Conservation (phyloP, 1,140 invertebrate genomes). For the Campoletis sonorensis region DNA sequence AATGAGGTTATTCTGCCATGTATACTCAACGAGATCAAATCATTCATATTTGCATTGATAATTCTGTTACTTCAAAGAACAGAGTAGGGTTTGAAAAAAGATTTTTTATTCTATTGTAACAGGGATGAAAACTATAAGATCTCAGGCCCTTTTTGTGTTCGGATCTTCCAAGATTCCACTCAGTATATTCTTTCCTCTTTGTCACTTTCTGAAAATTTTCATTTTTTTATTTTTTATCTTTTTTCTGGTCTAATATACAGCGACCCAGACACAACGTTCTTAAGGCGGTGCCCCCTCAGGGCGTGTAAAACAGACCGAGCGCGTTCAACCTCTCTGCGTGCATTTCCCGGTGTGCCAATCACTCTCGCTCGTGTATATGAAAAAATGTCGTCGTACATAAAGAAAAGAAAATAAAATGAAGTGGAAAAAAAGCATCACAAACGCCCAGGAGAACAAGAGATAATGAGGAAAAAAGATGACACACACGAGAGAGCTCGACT, state of each 20-base stretch:
- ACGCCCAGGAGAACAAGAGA: not conserved
- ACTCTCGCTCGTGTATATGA: not conserved
- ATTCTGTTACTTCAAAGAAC: not conserved
- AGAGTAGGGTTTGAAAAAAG: not conserved
- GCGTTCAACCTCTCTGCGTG: not conserved
- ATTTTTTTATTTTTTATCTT: too few species aligned
- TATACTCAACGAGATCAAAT: too few species aligned
- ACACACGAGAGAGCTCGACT: not conserved
- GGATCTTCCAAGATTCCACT: not conserved
- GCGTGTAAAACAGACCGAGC: not conserved
- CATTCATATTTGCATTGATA: too few species aligned
- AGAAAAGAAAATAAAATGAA: not conserved
- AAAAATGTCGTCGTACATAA: not conserved
- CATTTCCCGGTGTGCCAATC: not conserved
- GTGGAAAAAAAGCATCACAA: not conserved
- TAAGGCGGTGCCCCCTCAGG: not conserved
- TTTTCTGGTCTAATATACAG: not conserved
- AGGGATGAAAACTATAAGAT: not conserved
- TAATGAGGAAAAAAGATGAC: not conserved
- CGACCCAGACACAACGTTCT: not conserved
- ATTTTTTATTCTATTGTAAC: not conserved
- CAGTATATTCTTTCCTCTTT: not conserved
- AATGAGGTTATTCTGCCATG: too few species aligned
- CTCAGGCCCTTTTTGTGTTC: not conserved
- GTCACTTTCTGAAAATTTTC: too few species aligned